A percentile compares a stretch with the other conserved stretches of the same genome.
phyloP scores from a whole-genome alignment of 2,888 invertebrate species.

The Anagyrus pseudococci region DNA sequence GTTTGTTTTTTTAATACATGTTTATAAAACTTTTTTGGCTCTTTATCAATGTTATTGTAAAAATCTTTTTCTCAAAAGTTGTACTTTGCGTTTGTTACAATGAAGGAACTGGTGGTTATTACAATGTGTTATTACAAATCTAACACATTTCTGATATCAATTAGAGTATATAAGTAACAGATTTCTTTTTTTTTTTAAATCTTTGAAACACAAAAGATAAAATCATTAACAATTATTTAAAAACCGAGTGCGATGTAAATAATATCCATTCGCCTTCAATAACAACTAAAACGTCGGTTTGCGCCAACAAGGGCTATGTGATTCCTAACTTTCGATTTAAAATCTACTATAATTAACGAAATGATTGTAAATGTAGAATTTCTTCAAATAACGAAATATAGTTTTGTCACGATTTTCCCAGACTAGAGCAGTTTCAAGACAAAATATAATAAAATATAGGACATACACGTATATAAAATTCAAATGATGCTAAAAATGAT shows the following conservation, averaged over 20 bases:
- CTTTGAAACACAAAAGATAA: conserved; percentile 26
- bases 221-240: conserved; percentile 23
- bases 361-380: conserved; percentile 16
- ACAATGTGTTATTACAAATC: too few species aligned
- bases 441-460: conserved; percentile 22
- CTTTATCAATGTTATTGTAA: conserved; percentile 14
- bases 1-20: too few species aligned
- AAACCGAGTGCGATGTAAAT: conserved; percentile 5
- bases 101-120: conserved; percentile 15
- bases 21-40: conserved; percentile 9
- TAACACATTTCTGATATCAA: too few species aligned
- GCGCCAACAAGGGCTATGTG: conserved; percentile 10
- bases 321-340: conserved; percentile 15
- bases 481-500: conserved; percentile 25
- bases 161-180: too few species aligned
- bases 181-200: conserved; percentile 11
- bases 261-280: conserved; percentile 21
- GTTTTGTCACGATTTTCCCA: conserved; percentile 21
- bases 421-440: conserved; percentile 32
- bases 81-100: conserved; percentile 15
- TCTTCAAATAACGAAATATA: conserved; percentile 14
- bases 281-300: conserved; percentile 20
- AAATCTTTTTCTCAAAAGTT: conserved; percentile 16
- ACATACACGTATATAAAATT: conserved; percentile 31
- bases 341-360: conserved; percentile 17